Evolutionary conservation across 2,888 invertebrate species (phyloP).

Genomic region (Drepana falcataria): DNA sequence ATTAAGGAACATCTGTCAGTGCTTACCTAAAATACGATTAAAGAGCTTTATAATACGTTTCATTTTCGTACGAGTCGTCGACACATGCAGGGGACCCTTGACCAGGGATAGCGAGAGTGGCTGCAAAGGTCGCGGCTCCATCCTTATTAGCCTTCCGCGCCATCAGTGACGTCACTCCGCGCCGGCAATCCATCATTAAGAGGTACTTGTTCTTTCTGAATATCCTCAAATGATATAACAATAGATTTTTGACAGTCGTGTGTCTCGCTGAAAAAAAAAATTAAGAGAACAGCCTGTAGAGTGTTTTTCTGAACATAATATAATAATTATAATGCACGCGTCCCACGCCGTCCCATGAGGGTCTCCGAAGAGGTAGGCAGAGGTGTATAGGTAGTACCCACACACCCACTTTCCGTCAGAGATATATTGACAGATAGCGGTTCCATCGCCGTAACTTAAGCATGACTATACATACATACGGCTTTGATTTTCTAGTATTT

Average conservation of each 20-base stretch:
- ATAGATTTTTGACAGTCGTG: constrained; percentile 27
- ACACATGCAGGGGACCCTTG: neutral
- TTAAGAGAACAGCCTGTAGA: too few relatives aligned
- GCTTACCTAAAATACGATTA: neutral
- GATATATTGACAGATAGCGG: too few relatives aligned
- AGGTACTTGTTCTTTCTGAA: constrained; percentile 41
- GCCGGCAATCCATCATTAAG: constrained; percentile 49
- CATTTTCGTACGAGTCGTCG: neutral
- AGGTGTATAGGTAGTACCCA: too few relatives aligned
- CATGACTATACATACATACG: too few relatives aligned
- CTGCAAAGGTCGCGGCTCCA: constrained; percentile 33
- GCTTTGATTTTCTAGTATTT: too few relatives aligned
- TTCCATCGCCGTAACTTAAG: too few relatives aligned
- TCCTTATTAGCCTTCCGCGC: constrained; percentile 24
- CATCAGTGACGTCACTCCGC: constrained; percentile 35
- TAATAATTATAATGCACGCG: too few relatives aligned
- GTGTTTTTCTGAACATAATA: too few relatives aligned
- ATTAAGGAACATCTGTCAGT: too few relatives aligned
- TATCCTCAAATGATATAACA: constrained; percentile 51
- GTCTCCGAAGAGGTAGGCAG: too few relatives aligned
- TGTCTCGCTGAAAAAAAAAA: constrained; percentile 31
- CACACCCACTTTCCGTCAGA: too few relatives aligned
- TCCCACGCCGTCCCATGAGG: too few relatives aligned
- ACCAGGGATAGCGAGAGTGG: neutral
- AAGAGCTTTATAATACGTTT: neutral